Evolutionary conservation across 1,140 invertebrate species (phyloP), one percentile per base, ranked within the genome.

Genomic region (Panagrolaimus sp.): DNA sequence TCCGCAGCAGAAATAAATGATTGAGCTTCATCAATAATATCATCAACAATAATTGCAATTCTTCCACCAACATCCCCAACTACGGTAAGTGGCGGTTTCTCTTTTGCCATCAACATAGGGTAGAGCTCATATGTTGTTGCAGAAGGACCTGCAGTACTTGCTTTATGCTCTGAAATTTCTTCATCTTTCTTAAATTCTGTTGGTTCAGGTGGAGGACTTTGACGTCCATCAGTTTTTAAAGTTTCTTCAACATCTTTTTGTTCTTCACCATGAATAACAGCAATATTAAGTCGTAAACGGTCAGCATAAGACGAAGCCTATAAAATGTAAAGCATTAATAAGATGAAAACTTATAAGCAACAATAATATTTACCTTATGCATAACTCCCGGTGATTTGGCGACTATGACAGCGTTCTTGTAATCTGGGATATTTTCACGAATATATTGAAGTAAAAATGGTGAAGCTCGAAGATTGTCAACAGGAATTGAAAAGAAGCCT

Each of bases 1-100:
- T 97, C 93, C 20, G 95, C 93, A 61, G 94, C 94, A 25, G 91
- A 92, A 9, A 96, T 93, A 71, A 85, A 97, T 9, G 92, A 91
- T 73, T 91, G 89, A 0, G 97, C 94, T 85, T 98, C 95, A 84
- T 98, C 96, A 64, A 99, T 93, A 87, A 98, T 90, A 82, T 98
- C 94, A 85, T 98, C 94, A 85, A 98, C 94, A 90, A 98, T 96
- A 72, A 99, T 98, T 45, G 96, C 96, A 83, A 98, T 98, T 76
- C 92, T 88, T 42, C 95, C 95, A 57, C 90, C 91, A 11, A 96
- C 93, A 87, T 96, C 93, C n/a, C 93, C 93, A 1, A 96, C 93
- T 14, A 96, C 91, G 83, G 93, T 95, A 63, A 96, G 92, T n/a
- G 95, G 96, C 3, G 95, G 95, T 84, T 98, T 98, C 81, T 96